These are phyloP conservation scores for Vespertilio murinus DNA, from an alignment of 2,797 vertebrate species.

Conservation along the genomic window DNA sequence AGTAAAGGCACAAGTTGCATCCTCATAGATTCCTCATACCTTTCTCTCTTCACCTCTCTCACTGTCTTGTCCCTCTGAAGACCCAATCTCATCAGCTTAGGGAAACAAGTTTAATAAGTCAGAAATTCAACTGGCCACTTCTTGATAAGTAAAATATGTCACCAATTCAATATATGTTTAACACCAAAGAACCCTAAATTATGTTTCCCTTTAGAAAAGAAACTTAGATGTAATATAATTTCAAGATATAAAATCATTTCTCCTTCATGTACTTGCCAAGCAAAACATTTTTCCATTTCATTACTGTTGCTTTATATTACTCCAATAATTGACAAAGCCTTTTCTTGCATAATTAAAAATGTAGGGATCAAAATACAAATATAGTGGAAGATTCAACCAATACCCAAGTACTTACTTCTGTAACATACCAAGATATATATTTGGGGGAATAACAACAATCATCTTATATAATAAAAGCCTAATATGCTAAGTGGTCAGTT, in stretches of 20 bases:
- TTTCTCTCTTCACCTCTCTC: not conserved
- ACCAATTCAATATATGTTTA: not conserved
- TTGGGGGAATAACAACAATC: not conserved
- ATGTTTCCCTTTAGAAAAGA: slow-evolving; percentile 17
- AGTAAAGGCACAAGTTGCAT: not conserved
- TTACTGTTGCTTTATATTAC: not conserved
- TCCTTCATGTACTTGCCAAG: not conserved
- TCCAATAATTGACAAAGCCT: not conserved
- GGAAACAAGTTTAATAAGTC: not conserved
- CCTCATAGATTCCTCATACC: not conserved
- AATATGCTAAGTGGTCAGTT: too few species aligned
- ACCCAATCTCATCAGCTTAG: not conserved
- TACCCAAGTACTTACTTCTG: slow-evolving; percentile 7
- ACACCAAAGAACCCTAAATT: not conserved
- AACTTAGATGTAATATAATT: not conserved
- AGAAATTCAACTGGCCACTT: not conserved
- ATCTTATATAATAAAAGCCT: not conserved
- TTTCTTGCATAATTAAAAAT: slow-evolving; percentile 47
- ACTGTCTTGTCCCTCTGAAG: not conserved
- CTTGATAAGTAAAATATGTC: not conserved
- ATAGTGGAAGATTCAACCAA: not conserved
- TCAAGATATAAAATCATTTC: not conserved
- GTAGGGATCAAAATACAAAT: slow-evolving; percentile 19
- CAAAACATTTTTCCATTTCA: slow-evolving; percentile 21
- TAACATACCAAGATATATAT: not conserved